These are phyloP conservation scores for Melanotaenia duboulayi DNA, from an alignment of 2,113 vertebrate species.

Conservation along the genomic window DNA sequence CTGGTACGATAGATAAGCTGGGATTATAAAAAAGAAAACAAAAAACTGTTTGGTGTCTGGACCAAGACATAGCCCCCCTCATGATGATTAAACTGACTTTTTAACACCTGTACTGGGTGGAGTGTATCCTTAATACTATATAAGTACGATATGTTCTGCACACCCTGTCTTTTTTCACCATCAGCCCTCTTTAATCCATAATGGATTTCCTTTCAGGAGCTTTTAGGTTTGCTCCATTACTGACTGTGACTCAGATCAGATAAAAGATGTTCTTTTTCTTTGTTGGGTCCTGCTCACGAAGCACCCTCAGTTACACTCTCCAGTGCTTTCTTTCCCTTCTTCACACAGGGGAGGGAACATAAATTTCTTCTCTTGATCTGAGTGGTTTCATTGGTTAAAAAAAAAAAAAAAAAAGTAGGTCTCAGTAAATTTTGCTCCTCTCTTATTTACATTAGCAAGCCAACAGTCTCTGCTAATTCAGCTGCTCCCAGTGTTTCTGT, in stretches of 20 bases:
- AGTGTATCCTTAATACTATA: slow-evolving; percentile 17
- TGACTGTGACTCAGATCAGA: slow-evolving; percentile 37
- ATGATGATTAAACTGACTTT: not conserved
- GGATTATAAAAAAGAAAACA: too few species aligned
- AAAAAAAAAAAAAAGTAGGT: slow-evolving; percentile 25
- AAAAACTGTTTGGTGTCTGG: too few species aligned
- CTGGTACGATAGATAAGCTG: too few species aligned
- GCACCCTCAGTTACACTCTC: slow-evolving; percentile 20
- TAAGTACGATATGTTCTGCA: slow-evolving; percentile 1
- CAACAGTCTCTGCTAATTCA: slow-evolving; percentile 65
- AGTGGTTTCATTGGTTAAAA: slow-evolving; percentile 54
- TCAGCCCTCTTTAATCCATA: slow-evolving; percentile 10
- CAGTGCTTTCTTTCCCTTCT: not conserved
- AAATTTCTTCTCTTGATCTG: slow-evolving; percentile 54
- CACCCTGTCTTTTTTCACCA: slow-evolving; percentile 19
- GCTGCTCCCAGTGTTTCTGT: slow-evolving; percentile 46
- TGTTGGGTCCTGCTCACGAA: slow-evolving; percentile 23
- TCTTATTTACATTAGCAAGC: slow-evolving; percentile 74
- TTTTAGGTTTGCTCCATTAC: slow-evolving; percentile 37
- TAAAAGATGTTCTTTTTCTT: slow-evolving; percentile 38
- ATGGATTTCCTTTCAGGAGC: slow-evolving; percentile 9
- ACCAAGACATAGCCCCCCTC: not conserved
- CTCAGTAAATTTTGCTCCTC: slow-evolving; percentile 58
- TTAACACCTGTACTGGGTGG: not conserved
- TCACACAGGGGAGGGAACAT: slow-evolving; percentile 1